Percentiles rank a stretch among this genome's conserved stretches.
Conservation (phyloP, 2,113 vertebrate genomes). For the Tylochromis polylepis region DNA sequence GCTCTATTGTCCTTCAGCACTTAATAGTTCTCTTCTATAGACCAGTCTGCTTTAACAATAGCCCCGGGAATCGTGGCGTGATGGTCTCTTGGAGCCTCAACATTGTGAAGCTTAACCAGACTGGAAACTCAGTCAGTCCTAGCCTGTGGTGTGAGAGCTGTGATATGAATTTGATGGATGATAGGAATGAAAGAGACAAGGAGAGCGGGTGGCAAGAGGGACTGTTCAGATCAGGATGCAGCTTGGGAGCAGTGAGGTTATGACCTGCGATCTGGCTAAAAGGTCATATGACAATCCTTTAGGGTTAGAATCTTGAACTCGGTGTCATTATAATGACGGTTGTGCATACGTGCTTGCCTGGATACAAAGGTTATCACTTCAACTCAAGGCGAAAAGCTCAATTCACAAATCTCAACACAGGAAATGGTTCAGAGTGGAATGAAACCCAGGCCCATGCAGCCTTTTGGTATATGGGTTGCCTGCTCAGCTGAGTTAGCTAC, state of each 20-base stretch:
- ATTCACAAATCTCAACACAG: background rate
- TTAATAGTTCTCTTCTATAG: constrained; percentile 35
- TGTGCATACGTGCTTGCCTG: background rate
- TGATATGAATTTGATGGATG: constrained; percentile 31
- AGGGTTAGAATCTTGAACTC: background rate
- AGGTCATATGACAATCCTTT: background rate
- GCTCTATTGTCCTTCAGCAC: constrained; percentile 39
- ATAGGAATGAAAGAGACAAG: constrained; percentile 48
- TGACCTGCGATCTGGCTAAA: background rate
- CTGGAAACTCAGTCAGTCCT: constrained; percentile 35
- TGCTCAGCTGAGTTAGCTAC: background rate
- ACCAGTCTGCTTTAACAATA: constrained; percentile 31
- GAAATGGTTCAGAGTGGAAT: background rate
- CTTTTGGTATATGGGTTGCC: background rate
- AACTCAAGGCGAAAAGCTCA: background rate
- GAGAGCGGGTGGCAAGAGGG: background rate
- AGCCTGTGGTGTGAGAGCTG: constrained; percentile 15
- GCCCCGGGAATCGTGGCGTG: constrained; percentile 19
- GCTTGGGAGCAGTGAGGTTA: constrained; percentile 1
- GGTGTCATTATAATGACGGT: background rate
- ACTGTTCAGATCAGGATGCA: background rate
- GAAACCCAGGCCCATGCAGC: background rate
- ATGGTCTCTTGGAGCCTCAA: constrained; percentile 5
- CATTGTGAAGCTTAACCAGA: background rate
- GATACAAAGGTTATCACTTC: background rate